phyloP scores from a whole-genome alignment of 2,888 invertebrate genomes.

The Polyploca ridens region DNA sequence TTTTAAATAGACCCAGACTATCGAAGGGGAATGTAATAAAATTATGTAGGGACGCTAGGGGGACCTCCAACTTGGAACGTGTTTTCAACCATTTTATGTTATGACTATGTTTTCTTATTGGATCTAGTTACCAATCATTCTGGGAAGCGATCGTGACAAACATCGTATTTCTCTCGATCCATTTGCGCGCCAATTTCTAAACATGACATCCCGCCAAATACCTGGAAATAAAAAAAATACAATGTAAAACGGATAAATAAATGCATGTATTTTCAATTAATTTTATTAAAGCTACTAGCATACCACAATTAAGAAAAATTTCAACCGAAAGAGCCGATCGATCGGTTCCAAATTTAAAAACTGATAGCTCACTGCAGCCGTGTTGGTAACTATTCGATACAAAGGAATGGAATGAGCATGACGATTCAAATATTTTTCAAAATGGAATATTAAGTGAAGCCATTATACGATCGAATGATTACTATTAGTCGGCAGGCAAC shows the following conservation, averaged over 20 bases:
- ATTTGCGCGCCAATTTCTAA: conserved; percentile 49
- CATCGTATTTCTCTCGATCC: conserved; percentile 41
- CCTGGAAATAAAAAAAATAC: conserved; percentile 62
- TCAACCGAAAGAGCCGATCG: conserved; percentile 64
- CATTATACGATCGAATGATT: conserved; percentile 79
- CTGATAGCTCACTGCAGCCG: conserved; percentile 71
- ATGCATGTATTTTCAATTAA: conserved; percentile 30
- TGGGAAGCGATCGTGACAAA: conserved; percentile 58
- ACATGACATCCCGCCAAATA: conserved; percentile 51
- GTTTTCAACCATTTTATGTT: conserved; percentile 22
- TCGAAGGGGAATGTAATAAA: conserved; percentile 68
- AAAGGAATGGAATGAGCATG: conserved; percentile 81
- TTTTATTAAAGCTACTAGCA: conserved; percentile 51
- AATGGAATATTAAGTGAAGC: conserved; percentile 83
- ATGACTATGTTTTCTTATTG: conserved; percentile 32
- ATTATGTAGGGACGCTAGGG: conserved; percentile 55
- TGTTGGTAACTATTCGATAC: conserved; percentile 58
- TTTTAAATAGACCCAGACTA: conserved; percentile 71
- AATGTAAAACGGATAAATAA: conserved; percentile 15
- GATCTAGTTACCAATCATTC: conserved; percentile 51
- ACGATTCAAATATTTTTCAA: conserved; percentile 83
- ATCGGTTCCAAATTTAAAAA: conserved; percentile 80
- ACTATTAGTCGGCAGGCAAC: conserved; percentile 62
- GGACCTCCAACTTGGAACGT: conserved; percentile 18
- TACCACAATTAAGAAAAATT: conserved; percentile 52